Evolutionary conservation across 2,888 invertebrate species (phyloP).

Genomic region (Caenorhabditis doughertyi): DNA sequence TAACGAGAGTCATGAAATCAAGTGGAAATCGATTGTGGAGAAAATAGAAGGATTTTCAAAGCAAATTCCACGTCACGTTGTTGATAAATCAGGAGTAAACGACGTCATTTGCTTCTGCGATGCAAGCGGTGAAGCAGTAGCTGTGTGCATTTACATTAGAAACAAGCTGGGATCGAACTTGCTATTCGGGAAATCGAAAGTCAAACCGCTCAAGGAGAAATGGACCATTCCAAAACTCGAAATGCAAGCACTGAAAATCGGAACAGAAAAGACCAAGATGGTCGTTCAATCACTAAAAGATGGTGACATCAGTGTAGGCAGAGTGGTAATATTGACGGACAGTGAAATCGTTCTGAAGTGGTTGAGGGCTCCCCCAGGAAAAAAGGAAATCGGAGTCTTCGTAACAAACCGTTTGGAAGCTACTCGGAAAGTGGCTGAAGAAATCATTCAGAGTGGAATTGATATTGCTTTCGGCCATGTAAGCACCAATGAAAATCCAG

Average conservation of each 20-base stretch:
- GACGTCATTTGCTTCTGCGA: constrained; percentile 9
- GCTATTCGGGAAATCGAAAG: constrained; percentile 16
- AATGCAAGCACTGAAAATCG: constrained; percentile 47
- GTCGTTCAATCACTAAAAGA: background rate
- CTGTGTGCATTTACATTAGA: background rate
- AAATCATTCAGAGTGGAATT: too few relatives aligned
- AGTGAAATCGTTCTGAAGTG: constrained; percentile 48
- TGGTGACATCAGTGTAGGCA: constrained; percentile 53
- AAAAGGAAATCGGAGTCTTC: too few relatives aligned
- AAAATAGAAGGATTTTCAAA: background rate
- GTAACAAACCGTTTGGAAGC: too few relatives aligned
- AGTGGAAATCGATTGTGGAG: background rate
- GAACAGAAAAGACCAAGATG: background rate
- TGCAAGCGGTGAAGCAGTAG: constrained; percentile 12
- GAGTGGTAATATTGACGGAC: constrained; percentile 42
- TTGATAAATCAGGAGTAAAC: constrained; percentile 3
- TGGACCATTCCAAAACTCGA: constrained; percentile 59
- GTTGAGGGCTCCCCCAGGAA: background rate
- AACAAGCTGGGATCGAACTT: background rate
- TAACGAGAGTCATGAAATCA: background rate
- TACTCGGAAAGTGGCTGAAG: too few relatives aligned
- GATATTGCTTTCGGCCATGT: too few relatives aligned
- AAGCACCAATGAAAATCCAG: too few relatives aligned
- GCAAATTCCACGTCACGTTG: background rate
- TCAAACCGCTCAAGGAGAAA: constrained; percentile 15